Percentiles rank a stretch among this genome's conserved stretches.
Conservation (phyloP, 2,797 vertebrate genomes). For the Periophthalmus magnuspinnatus region DNA sequence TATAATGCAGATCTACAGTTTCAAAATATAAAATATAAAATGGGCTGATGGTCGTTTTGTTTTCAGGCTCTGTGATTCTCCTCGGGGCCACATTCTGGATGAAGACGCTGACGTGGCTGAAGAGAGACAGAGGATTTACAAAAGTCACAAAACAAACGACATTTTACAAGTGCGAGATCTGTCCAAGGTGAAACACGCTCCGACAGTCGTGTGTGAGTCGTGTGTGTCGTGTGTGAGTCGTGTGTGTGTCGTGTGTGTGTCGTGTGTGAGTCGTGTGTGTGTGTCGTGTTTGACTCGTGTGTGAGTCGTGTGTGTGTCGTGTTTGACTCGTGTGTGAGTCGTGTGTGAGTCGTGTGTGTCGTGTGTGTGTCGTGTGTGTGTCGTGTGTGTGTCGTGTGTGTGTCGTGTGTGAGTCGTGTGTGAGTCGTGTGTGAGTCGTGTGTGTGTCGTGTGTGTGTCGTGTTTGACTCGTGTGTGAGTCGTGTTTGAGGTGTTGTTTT, state of each 20-base stretch:
- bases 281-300: too few species aligned
- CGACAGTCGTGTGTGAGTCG: not conserved
- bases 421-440: not conserved
- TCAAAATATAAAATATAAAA: too few species aligned
- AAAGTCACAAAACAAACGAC: constrained; percentile 77
- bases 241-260: too few species aligned
- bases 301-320: too few species aligned
- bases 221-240: not conserved
- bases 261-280: too few species aligned
- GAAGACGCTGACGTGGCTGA: constrained; percentile 90
- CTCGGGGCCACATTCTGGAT: constrained; percentile 64
- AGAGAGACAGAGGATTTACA: constrained; percentile 85
- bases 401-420: not conserved
- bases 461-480: not conserved
- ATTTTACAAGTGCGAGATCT: constrained; percentile 86
- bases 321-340: too few species aligned
- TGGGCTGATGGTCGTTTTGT: too few species aligned
- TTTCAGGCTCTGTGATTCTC: constrained; percentile 35
- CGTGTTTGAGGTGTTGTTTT: not conserved
- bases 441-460: too few species aligned
- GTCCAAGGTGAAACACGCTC: constrained; percentile 81
- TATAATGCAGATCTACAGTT: not conserved
- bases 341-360: too few species aligned
- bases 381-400: not conserved
- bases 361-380: too few species aligned